Evolutionary conservation across 2,888 invertebrate species (phyloP), one percentile per base, ranked within the genome.

Genomic region (Aspidapion aeneum): DNA sequence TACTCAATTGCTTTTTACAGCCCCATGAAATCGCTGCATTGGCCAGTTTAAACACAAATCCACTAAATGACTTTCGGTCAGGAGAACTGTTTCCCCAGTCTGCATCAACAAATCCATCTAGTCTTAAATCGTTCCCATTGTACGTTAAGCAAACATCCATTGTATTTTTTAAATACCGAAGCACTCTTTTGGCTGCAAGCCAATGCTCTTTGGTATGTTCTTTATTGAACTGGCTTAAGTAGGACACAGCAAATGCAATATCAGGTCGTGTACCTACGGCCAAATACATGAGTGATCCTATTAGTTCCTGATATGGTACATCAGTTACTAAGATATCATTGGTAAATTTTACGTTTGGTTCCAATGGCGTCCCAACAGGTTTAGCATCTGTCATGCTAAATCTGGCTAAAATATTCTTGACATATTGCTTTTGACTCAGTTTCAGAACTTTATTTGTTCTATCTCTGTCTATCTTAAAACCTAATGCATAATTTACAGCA

Each of bases 211-310:
- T 21, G n/a, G 58, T 58, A 19, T 61, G 50, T 17, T 51, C 58
- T 17, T 49, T 58, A 52, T 63, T 63, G 57, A 18, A 63, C 19
- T 63, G 63, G 18, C 63, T 63, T 12, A 63, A 21, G 21, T 19
- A 57, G 57, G 20, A 50, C 5, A 63, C 60, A 22, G 54, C 21
- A 63, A 21, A 18, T 35, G 63, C 22, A 7, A 63, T 63, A 21
- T 63, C 60, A 18, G 63, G 57, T 1, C 57, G 16, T 1, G 61
- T 64, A 1, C 48, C 7, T 17, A 61, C 61, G 9, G 54, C 50
- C 1, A 60, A 21, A 57, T 63, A 60, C 63, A 60, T 50, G 1
- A 60, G 2, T n/a, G 51, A 22, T 3, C 56, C 63, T 1, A 60
- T 57, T 2, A 61, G 22, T 48, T 54, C 16, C 16, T 54, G 18